phyloP scores from a whole-genome alignment of 1,140 invertebrate species.

The Papilio glaucus region DNA sequence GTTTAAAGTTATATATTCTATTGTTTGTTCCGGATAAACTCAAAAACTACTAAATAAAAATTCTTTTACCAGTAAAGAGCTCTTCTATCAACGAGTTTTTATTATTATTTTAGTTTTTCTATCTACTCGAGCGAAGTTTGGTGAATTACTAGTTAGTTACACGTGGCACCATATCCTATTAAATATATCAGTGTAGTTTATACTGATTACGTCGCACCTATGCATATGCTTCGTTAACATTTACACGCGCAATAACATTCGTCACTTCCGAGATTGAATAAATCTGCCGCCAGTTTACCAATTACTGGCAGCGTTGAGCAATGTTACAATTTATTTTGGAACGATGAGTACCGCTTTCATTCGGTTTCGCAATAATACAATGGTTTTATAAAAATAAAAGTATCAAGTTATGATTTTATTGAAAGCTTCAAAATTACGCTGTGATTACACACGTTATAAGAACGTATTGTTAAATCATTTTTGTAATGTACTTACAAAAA shows the following conservation, averaged over 20 bases:
- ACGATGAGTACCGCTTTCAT: conserved; percentile 1
- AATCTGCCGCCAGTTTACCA: conserved; percentile 24
- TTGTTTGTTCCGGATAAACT: no score
- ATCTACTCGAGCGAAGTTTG: background rate
- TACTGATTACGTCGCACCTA: background rate
- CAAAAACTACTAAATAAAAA: no score
- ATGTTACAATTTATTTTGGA: conserved; percentile 20
- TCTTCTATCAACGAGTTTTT: no score
- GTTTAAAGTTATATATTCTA: no score
- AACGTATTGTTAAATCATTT: no score
- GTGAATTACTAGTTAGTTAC: background rate
- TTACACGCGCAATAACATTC: conserved; percentile 19
- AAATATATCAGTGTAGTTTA: background rate
- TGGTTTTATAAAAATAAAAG: conserved; percentile 8
- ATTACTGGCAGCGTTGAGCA: conserved; percentile 22
- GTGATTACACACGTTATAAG: no score
- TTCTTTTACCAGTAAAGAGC: no score
- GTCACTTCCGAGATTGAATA: conserved; percentile 25
- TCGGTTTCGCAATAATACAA: background rate
- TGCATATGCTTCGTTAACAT: background rate
- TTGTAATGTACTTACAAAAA: no score
- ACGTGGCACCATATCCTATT: background rate
- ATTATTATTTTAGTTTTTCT: background rate
- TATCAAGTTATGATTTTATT: background rate
- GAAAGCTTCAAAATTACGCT: background rate